A percentile compares a stretch with the other conserved stretches of the same genome.
Conservation (phyloP, 2,797 vertebrate genomes). For the Sebastiscus tertius region DNA sequence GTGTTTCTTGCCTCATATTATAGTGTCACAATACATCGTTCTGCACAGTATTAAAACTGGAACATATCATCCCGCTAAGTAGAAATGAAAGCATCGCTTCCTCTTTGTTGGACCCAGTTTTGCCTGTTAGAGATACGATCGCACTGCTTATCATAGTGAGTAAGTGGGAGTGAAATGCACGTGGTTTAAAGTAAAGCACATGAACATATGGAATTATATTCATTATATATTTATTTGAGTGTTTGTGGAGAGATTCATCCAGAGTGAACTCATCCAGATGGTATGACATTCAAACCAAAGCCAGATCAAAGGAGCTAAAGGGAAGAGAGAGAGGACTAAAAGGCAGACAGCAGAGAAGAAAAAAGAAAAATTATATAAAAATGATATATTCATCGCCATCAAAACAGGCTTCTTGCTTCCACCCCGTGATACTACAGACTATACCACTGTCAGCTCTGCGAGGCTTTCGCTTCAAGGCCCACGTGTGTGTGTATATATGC, state of each 20-base stretch:
- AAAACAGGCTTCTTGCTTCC: conserved; percentile 82
- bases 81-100: not conserved
- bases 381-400: conserved; percentile 90
- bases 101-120: not conserved
- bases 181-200: conserved; percentile 41
- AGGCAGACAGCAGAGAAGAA: conserved; percentile 61
- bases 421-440: conserved; percentile 82
- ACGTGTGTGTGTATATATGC: conserved; percentile 55
- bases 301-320: conserved; percentile 85
- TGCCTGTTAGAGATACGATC: conserved; percentile 15
- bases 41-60: conserved; percentile 1
- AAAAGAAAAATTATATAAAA: conserved; percentile 71
- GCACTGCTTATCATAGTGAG: conserved; percentile 10
- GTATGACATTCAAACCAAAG: conserved; percentile 89
- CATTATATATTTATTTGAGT: conserved; percentile 33
- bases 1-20: conserved; percentile 4
- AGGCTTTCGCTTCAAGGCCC: conserved; percentile 59
- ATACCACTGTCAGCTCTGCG: conserved; percentile 57
- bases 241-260: conserved; percentile 68
- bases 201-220: conserved; percentile 66
- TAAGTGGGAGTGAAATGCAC: conserved; percentile 31
- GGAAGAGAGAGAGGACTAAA: conserved; percentile 73
- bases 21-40: not conserved
- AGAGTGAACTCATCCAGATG: conserved; percentile 85
- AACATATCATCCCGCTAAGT: not conserved